These are phyloP conservation scores for Corydoras sp. DNA, from an alignment of 2,113 vertebrate genomes.

Conservation along the genomic window DNA sequence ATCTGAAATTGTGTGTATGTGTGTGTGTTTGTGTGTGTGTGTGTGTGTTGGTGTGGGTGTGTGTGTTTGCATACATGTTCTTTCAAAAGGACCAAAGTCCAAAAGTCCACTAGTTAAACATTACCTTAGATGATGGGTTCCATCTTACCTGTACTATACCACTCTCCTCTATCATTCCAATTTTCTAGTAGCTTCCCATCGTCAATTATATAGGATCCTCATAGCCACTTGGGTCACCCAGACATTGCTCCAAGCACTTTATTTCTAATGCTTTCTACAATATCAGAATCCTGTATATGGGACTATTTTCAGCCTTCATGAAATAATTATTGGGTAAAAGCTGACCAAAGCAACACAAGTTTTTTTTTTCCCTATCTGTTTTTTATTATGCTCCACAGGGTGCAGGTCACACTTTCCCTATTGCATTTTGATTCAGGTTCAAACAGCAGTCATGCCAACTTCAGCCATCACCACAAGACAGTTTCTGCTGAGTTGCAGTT, in stretches of 20 bases:
- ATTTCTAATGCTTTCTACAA: conserved; percentile 36
- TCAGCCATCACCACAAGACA: conserved; percentile 46
- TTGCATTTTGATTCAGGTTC: conserved; percentile 47
- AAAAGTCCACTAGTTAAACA: too few species aligned
- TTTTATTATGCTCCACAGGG: conserved; percentile 17
- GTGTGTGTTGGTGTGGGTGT: too few species aligned
- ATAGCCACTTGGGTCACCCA: conserved; percentile 27
- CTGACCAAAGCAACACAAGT: conserved; percentile 37
- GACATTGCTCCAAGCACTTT: conserved; percentile 33
- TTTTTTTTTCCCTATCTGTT: conserved; percentile 15
- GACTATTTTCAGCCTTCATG: conserved; percentile 49
- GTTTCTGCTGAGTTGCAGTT: conserved; percentile 48
- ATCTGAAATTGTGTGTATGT: too few species aligned
- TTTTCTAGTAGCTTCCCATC: not conserved
- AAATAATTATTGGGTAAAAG: conserved; percentile 39
- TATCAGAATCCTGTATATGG: conserved; percentile 44
- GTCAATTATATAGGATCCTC: conserved; percentile 24
- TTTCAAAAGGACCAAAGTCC: too few species aligned
- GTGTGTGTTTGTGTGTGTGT: too few species aligned
- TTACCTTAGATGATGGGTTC: too few species aligned
- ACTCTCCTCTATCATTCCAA: not conserved
- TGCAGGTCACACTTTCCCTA: conserved; percentile 47
- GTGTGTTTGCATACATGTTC: too few species aligned
- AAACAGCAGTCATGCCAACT: conserved; percentile 48
- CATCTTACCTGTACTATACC: not conserved